These are phyloP conservation scores for Polyommatus icarus DNA, from an alignment of 2,888 invertebrate species.

Conservation along the genomic window DNA sequence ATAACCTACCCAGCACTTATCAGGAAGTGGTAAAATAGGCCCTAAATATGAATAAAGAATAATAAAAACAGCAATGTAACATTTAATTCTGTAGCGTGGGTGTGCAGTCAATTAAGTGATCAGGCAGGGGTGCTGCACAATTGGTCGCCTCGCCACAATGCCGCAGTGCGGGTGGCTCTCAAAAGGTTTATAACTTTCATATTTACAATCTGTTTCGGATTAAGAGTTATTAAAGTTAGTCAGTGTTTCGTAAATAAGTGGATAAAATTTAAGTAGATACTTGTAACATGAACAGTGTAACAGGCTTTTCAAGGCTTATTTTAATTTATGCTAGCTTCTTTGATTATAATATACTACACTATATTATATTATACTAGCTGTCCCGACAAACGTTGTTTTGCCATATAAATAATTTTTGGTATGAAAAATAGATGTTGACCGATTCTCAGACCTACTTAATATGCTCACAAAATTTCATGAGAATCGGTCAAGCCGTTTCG, in stretches of 20 bases:
- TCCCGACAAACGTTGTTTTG: too few species aligned
- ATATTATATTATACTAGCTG: too few species aligned
- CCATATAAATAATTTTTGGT: too few species aligned
- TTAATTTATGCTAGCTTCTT: neutral
- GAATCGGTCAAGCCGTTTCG: too few species aligned
- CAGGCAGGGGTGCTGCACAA: conserved; percentile 77
- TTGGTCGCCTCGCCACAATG: conserved; percentile 76
- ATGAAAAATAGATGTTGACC: too few species aligned
- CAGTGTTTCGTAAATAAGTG: conserved; percentile 2
- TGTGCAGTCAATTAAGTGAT: conserved; percentile 78
- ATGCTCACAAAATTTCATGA: too few species aligned
- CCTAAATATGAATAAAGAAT: neutral
- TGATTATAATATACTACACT: too few species aligned
- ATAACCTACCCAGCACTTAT: too few species aligned
- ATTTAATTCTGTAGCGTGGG: conserved; percentile 41
- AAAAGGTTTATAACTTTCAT: conserved; percentile 11
- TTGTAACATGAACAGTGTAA: neutral
- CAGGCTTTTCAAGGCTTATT: too few species aligned
- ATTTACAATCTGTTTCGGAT: conserved; percentile 5
- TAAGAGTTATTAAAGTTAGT: neutral
- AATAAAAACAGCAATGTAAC: conserved; percentile 47
- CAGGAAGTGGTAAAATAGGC: too few species aligned
- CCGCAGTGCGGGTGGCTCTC: neutral
- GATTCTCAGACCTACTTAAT: too few species aligned
- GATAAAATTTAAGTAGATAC: neutral